phyloP scores from a whole-genome alignment of 2,888 invertebrate species.

The Spialia ferax region DNA sequence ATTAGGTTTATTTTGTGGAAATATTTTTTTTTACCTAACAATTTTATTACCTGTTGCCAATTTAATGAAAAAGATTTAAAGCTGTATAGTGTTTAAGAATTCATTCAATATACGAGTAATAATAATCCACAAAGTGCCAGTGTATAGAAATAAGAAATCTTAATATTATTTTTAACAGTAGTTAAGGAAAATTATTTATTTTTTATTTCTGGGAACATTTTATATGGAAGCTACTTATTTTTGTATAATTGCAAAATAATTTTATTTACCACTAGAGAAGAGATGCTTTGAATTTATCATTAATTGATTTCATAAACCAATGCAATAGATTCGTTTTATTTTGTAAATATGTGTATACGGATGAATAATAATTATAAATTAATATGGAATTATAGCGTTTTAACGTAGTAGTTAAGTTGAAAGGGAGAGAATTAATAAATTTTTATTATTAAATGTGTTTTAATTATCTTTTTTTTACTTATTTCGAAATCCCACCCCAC shows the following conservation, averaged over 20 bases:
- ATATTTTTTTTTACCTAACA: background rate
- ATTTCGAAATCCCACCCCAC: too few species aligned
- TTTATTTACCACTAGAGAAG: slow-evolving; percentile 42
- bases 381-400: slow-evolving; percentile 60
- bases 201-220: slow-evolving; percentile 52
- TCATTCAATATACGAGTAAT: too few species aligned
- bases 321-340: slow-evolving; percentile 66
- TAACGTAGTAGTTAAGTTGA: slow-evolving; percentile 61
- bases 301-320: slow-evolving; percentile 49
- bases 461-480: slow-evolving; percentile 46
- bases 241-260: slow-evolving; percentile 45
- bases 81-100: background rate
- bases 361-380: slow-evolving; percentile 55
- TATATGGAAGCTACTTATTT: slow-evolving; percentile 45
- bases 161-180: slow-evolving; percentile 49
- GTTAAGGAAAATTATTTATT: slow-evolving; percentile 63
- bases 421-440: slow-evolving; percentile 64
- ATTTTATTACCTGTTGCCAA: background rate
- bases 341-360: slow-evolving; percentile 85
- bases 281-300: slow-evolving; percentile 39
- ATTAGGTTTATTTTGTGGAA: background rate
- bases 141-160: slow-evolving; percentile 55
- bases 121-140: slow-evolving; percentile 55
- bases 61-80: background rate
- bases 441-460: slow-evolving; percentile 54